These are phyloP conservation scores for Alviniconcha marisindica DNA, from an alignment of 1,140 invertebrate species.

Conservation along the genomic window DNA sequence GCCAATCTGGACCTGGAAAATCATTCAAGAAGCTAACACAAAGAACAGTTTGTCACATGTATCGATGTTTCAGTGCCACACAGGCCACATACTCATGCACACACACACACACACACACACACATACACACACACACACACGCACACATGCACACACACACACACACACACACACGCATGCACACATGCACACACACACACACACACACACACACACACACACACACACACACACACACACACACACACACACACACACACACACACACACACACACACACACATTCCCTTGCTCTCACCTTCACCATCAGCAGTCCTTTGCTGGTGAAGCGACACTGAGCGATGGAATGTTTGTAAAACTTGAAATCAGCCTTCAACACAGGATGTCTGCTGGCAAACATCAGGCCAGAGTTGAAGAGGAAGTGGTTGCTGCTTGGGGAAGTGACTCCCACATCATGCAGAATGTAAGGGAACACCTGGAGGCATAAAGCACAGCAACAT, in stretches of 20 bases:
- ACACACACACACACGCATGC: background rate
- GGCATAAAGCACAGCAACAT: too few species aligned
- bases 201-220: background rate
- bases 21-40: background rate
- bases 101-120: too few species aligned
- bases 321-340: conserved; percentile 62
- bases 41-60: too few species aligned
- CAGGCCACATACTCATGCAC: too few species aligned
- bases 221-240: background rate
- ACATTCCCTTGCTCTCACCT: conserved; percentile 59
- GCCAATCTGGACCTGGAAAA: conserved; percentile 51
- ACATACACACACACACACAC: background rate
- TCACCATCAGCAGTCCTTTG: conserved; percentile 73
- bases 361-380: conserved; percentile 71
- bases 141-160: background rate
- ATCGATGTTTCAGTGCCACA: too few species aligned
- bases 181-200: background rate
- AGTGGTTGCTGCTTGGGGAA: conserved; percentile 53
- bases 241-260: background rate
- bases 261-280: background rate
- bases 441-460: conserved; percentile 64
- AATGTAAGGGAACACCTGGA: conserved; percentile 63
- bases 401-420: conserved; percentile 71
- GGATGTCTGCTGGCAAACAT: conserved; percentile 74
- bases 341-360: conserved; percentile 59